Evolutionary conservation across 2,113 vertebrate genomes (phyloP), one percentile per base, ranked within the genome.

Genomic region (Nettapus auritus): DNA sequence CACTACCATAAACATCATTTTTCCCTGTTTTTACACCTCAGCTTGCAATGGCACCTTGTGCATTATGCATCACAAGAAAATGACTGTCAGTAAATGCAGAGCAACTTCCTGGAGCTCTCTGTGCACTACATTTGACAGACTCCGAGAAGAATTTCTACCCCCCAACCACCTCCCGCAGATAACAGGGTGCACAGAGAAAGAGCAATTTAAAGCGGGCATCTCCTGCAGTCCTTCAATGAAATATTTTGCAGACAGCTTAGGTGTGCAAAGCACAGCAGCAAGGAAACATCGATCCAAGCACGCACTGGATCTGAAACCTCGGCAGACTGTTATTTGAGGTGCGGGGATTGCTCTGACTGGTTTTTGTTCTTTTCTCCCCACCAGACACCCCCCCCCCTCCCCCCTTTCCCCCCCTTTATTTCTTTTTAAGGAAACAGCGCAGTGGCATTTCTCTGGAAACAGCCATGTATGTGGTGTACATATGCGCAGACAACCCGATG

Each of bases 31-130:
- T 97, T 94, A 75, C 93, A 94, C 90, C 89, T 94, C 88, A 79
- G 62, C 63, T 92, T 95, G 92, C 90, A 77, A 42, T 91, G 80
- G 83, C 89, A 96, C 84, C 88, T 95, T 91, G 94, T 92, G 83
- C 80, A 89, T 90, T 82, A 95, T 77, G 90, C 82, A 93, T 60
- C 81, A 69, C 26, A 11, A 75, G 86, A 95, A 85, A 93, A 92
- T 69, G 77, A 92, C 88, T 93, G 71, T 84, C 82, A 85, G 93
- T 81, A 92, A 94, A 75, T 2, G 90, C 88, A 78, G 90, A 82
- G 78, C 88, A 66, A 8, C 82, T 88, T 89, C 81, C 86, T 13
- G 85, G 89, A 91, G 88, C 84, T 82, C 73, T 63, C 40, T 33
- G 1, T 64, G 85, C 75, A 21, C 86, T 25, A 31, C 13, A n/a